These are phyloP conservation scores for Lasioglossum villosulum DNA, from an alignment of 2,888 invertebrate species.

Conservation along the genomic window DNA sequence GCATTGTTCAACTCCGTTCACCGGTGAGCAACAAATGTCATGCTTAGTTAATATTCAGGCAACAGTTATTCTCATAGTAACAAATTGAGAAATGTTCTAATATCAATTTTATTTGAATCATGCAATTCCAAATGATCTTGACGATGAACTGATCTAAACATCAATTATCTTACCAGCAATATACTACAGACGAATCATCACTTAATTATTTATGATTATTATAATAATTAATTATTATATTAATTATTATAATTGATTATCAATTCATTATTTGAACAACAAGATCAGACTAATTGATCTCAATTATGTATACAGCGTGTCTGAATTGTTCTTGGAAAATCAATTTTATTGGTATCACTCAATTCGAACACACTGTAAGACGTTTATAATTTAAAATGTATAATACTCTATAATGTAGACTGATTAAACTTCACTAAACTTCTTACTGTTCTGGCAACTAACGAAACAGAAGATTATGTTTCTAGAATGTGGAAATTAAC, in stretches of 20 bases:
- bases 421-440: not conserved
- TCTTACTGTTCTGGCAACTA: not conserved
- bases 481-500: not conserved
- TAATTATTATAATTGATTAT: too few species aligned
- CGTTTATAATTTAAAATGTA: not conserved
- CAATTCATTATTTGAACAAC: not conserved
- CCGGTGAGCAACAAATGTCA: not conserved
- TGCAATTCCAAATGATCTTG: not conserved
- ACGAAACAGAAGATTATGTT: not conserved
- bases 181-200: not conserved
- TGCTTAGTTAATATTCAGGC: not conserved
- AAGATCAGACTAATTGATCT: not conserved
- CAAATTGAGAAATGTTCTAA: not conserved
- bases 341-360: not conserved
- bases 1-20: not conserved
- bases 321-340: not conserved
- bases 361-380: not conserved
- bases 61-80: not conserved
- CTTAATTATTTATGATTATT: too few species aligned
- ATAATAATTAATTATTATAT: too few species aligned
- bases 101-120: not conserved
- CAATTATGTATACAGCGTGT: not conserved
- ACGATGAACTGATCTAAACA: not conserved
- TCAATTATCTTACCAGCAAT: not conserved
- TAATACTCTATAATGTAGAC: not conserved